Percentiles rank a stretch among this genome's conserved stretches.
These are phyloP conservation scores for Copidosoma floridanum DNA, from an alignment of 1,140 invertebrate species.

Conservation along the genomic window DNA sequence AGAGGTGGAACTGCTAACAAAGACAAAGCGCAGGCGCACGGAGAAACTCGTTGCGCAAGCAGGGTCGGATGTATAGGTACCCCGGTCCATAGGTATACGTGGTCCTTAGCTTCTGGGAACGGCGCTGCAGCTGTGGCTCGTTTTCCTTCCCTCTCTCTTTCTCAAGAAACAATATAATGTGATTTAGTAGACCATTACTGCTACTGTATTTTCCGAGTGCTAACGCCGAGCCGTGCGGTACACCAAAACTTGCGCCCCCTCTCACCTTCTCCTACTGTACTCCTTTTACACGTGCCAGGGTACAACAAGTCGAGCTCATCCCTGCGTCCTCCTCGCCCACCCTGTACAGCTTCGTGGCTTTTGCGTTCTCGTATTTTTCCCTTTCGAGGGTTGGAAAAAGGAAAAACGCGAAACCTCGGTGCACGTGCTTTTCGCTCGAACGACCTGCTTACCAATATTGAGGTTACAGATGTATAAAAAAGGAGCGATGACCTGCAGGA, in stretches of 20 bases:
- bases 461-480: no score
- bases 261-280: constrained; percentile 18
- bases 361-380: no score
- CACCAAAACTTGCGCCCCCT: no score
- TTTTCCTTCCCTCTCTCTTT: constrained; percentile 17
- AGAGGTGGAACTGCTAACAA: background rate
- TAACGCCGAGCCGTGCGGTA: constrained; percentile 34
- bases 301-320: constrained; percentile 17
- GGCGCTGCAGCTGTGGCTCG: constrained; percentile 1
- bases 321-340: no score
- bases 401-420: no score
- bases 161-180: constrained; percentile 49
- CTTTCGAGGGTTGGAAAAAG: no score
- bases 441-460: no score
- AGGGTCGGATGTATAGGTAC: no score
- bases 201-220: constrained; percentile 42
- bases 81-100: no score
- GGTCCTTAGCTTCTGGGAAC: background rate
- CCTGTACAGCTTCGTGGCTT: no score
- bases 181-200: constrained; percentile 50
- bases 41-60: constrained; percentile 6
- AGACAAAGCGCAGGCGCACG: background rate
- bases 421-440: no score
- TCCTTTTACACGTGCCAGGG: background rate
- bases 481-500: no score